A percentile compares a stretch with the other conserved stretches of the same genome.
Evolutionary conservation across 2,113 vertebrate genomes (phyloP).

Genomic region (Anguilla japonica): DNA sequence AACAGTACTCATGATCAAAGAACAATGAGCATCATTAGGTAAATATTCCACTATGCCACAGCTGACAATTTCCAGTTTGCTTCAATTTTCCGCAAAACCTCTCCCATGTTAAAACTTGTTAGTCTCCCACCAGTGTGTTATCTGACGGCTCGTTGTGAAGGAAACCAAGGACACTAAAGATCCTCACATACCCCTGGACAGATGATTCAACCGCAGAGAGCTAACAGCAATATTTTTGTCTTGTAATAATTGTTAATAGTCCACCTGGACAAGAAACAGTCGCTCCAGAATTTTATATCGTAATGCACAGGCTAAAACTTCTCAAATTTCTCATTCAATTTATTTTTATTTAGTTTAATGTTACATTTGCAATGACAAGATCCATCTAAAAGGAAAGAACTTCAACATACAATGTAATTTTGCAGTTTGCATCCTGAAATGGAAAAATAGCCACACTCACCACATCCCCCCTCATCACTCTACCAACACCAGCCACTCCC

Average conservation of each 20-base stretch:
- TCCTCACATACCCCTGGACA: not conserved
- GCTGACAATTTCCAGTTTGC: not conserved
- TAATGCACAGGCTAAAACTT: not conserved
- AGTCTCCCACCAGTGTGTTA: not conserved
- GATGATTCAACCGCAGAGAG: not conserved
- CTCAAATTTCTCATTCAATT: not conserved
- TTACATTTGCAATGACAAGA: not conserved
- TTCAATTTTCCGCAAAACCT: not conserved
- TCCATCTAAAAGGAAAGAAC: not conserved
- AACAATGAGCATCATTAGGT: not conserved
- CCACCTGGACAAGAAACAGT: not conserved
- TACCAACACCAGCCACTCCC: not conserved
- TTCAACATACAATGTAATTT: not conserved
- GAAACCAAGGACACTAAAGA: not conserved
- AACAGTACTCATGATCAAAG: slow-evolving; percentile 13
- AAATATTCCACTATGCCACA: slow-evolving; percentile 5
- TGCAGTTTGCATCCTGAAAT: not conserved
- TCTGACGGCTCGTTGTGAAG: not conserved
- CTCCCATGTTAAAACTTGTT: not conserved
- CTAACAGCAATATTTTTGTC: not conserved
- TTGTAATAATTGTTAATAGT: not conserved
- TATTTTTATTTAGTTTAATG: not conserved
- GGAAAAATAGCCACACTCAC: not conserved
- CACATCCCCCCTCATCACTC: not conserved
- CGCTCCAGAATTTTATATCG: not conserved